Base-by-base conservation (phyloP, 2,113 vertebrate genomes). In the Saguinus imperator region DNA sequence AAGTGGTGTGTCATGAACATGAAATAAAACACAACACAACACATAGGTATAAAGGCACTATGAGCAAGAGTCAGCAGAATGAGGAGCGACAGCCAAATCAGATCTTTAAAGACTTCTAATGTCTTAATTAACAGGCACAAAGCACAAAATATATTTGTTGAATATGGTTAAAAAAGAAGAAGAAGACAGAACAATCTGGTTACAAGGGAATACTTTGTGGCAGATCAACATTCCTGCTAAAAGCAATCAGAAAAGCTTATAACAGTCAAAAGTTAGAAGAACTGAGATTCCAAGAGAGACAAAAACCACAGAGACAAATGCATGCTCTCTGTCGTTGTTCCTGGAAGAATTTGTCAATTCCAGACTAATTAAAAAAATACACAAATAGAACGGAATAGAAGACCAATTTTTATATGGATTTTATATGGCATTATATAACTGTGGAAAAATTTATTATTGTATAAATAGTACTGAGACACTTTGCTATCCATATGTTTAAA, bases 331-430 rank as follows among this genome's bases (percentile, higher is more conserved):
- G 23, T 76, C 8, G 8, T 21, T 68, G 48, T 43, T 14, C 25
- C 11, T 25, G 25, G 25, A 8, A 35, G 6, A 5, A 82, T 82
- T 43, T 72, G 11, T 8, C 18, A 43, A 17, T 55, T 43, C 37
- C 2, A 55, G 1, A 23, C 20, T 50, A 37, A 50, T n/a, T 10
- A 0, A 40, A 40, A 55, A 3, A 40, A 18, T 40, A 7, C 11
- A 21, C 40, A 50, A 23, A 3, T 29, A 86, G 18, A 70, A 21
- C 6, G 25, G 43, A 61, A n/a, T 57, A 37, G 8, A 21, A 18
- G 45, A 29, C 9, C 29, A 5, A 16, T 58, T 58, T 79, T 68
- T 32, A 80, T 11, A 32, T 76, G 27, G 48, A 95, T 64, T 64
- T 64, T 64, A 64, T 64, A 40, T 21, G 8, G 1, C 8, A 25